phyloP scores from a whole-genome alignment of 92 coral and sea anemone genomes.

The Muricea muricata region DNA sequence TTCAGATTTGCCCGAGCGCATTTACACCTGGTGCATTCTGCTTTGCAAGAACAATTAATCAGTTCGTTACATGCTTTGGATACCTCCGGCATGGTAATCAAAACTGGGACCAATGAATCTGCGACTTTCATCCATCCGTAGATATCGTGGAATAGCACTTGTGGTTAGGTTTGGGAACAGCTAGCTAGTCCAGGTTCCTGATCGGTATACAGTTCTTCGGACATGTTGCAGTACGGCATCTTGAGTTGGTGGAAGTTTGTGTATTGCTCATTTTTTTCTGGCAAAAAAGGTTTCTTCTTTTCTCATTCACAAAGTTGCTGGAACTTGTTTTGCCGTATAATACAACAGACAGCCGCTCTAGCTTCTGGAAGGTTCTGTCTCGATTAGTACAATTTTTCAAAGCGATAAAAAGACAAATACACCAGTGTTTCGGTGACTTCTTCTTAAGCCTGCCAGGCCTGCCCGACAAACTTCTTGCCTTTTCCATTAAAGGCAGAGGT shows the following conservation, averaged over 20 bases:
- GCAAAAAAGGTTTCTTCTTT: slow-evolving; percentile 8
- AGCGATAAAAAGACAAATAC: background rate
- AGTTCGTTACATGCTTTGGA: slow-evolving; percentile 17
- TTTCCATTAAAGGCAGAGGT: background rate
- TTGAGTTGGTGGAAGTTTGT: slow-evolving; percentile 20
- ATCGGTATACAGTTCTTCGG: slow-evolving; percentile 22
- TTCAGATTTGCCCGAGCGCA: slow-evolving; percentile 47
- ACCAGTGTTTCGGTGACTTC: background rate
- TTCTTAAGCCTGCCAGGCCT: slow-evolving; percentile 2
- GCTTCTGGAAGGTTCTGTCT: slow-evolving; percentile 6
- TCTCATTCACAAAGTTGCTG: background rate
- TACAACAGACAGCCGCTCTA: background rate
- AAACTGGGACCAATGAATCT: slow-evolving; percentile 31
- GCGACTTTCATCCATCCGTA: background rate
- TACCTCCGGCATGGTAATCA: slow-evolving; percentile 35
- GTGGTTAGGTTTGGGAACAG: background rate
- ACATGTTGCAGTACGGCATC: slow-evolving; percentile 22
- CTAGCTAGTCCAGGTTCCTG: slow-evolving; percentile 33
- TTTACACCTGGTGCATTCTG: slow-evolving; percentile 46
- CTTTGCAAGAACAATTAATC: slow-evolving; percentile 22
- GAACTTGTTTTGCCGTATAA: background rate
- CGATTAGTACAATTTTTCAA: background rate
- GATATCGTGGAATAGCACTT: background rate
- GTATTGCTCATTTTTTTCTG: background rate
- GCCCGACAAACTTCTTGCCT: background rate